These are phyloP conservation scores for Stegana nigrithorax DNA, from an alignment of 2,888 invertebrate genomes.

Conservation along the genomic window DNA sequence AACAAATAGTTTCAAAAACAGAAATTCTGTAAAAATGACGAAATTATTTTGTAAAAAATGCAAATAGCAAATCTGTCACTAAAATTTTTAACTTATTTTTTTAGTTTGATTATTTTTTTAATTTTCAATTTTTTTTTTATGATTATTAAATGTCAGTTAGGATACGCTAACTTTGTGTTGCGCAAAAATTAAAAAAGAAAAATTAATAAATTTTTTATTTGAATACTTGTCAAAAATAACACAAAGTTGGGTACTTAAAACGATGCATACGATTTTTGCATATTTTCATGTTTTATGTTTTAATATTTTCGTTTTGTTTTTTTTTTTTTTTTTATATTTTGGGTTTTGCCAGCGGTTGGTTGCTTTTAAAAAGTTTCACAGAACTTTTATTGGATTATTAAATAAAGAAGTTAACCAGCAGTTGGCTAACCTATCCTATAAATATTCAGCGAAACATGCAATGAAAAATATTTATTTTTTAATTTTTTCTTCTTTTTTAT, in stretches of 20 bases:
- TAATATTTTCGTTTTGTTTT: background rate
- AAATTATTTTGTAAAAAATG: too few species aligned
- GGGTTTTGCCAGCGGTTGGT: background rate
- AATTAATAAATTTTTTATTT: background rate
- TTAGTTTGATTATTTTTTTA: background rate
- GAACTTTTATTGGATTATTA: too few species aligned
- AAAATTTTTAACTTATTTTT: background rate
- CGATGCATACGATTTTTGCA: background rate
- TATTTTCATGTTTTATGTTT: background rate
- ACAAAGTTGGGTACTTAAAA: background rate
- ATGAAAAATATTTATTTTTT: slow-evolving; percentile 14
- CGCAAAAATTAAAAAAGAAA: background rate
- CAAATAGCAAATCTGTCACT: too few species aligned
- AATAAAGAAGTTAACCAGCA: too few species aligned
- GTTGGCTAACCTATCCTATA: too few species aligned
- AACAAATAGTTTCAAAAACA: background rate
- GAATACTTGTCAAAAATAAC: background rate
- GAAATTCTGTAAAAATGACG: background rate
- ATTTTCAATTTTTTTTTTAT: background rate
- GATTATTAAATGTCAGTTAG: background rate
- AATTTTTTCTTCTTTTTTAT: slow-evolving; percentile 25
- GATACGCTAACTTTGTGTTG: background rate
- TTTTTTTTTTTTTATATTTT: background rate
- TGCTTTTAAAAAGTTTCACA: background rate
- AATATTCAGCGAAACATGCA: too few species aligned